Base-by-base conservation (phyloP, 2,888 invertebrate genomes). In the Eumerus sabulonum region DNA sequence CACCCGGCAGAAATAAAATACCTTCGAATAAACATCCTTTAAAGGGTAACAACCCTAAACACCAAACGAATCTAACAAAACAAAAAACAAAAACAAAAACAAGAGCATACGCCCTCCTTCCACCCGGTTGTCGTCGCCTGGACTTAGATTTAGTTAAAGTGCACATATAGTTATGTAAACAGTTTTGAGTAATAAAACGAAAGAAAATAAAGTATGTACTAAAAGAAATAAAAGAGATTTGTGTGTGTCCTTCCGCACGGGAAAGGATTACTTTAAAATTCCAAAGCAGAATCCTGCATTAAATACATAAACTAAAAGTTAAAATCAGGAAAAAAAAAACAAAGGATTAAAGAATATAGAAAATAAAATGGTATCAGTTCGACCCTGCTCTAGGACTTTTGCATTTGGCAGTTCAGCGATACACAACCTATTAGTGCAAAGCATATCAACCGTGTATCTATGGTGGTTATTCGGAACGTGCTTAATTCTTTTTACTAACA, bases 401-500 rank as follows among this genome's bases (percentile, higher is more conserved):
- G 44, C 63, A 53, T 74, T 66, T 57, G 66, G 76, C 62, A 82
- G 70, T 47, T 76, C 71, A 66, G 63, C 82, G 68, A 81, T 77
- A 81, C 82, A 74, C 54, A 70, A 71, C 54, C 50, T 73, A 56
- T 73, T 77, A 79, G 76, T 83, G 76, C 81, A 83, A 83, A 82
- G 83, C 50, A 82, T 83, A 74, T 83, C 85, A 79, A 85, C 85
- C 57, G 76, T 84, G 38, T 85, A 86, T 79, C 81, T 85, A 66
- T 84, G 86, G 84, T 87, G 87, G 87, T 79, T 86, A 63, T 85
- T 86, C 77, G 86, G 86, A 57, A 84, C 85, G 66, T 85, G 85
- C 76, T 84, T 86, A 83, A 84, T 83, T 45, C 83, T 85, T 70
- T 83, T 84, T 62, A 84, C 85, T 77, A 85, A 85, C 76, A 83